These are phyloP conservation scores for Glaucidium brasilianum DNA, from an alignment of 2,113 vertebrate species.

Conservation along the genomic window DNA sequence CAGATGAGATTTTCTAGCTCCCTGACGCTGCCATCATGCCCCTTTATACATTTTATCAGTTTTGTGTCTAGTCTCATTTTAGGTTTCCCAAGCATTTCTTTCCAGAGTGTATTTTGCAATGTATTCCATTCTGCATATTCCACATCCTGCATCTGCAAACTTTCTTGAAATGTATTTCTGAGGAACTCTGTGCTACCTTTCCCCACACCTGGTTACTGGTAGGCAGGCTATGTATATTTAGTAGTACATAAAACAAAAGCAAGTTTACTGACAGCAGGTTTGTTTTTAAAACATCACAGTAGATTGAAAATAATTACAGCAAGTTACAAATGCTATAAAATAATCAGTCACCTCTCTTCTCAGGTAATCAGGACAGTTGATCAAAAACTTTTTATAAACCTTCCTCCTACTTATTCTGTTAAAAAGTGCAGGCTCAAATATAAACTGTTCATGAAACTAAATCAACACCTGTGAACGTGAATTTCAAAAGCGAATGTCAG, in stretches of 20 bases:
- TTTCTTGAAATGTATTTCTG: background rate
- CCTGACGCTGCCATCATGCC: no score
- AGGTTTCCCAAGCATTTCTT: background rate
- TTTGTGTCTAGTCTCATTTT: background rate
- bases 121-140: background rate
- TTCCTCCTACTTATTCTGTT: background rate
- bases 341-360: background rate
- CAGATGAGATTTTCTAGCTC: background rate
- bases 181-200: background rate
- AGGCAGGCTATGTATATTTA: background rate
- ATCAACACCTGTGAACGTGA: background rate
- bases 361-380: background rate
- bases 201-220: background rate
- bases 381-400: background rate
- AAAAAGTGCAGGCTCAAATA: background rate
- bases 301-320: background rate
- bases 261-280: background rate
- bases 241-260: background rate
- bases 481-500: background rate
- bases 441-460: background rate
- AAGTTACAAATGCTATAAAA: background rate
- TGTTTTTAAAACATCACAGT: background rate
- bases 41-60: background rate
- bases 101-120: background rate
- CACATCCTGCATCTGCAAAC: background rate